Conservation (phyloP, 2,113 vertebrate species). For the Canis aureus region DNA sequence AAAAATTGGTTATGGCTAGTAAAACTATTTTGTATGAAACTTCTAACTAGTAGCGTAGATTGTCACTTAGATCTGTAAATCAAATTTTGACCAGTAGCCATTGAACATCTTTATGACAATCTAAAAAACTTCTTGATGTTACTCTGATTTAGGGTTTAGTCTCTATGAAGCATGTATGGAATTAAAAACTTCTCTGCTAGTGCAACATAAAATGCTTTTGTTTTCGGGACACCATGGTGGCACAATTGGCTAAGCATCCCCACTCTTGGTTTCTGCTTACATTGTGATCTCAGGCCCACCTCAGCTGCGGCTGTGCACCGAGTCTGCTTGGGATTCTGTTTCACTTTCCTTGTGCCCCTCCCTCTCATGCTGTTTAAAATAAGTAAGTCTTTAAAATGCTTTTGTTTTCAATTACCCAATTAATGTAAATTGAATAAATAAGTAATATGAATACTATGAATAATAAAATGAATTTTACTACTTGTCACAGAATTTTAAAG, state of each 20-base stretch:
- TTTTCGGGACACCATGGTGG: background rate
- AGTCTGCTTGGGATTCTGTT: background rate
- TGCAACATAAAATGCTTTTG: constrained; percentile 44
- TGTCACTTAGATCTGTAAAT: constrained; percentile 38
- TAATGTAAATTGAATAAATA: constrained; percentile 56
- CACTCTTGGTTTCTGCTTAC: background rate
- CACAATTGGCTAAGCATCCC: background rate
- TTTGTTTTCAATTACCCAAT: constrained; percentile 67
- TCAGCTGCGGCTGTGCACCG: background rate
- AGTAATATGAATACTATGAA: background rate
- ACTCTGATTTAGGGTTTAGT: constrained; percentile 43
- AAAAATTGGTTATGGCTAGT: constrained; percentile 21
- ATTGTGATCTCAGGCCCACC: background rate
- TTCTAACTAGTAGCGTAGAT: background rate
- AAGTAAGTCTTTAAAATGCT: constrained; percentile 2
- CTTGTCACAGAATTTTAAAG: constrained; percentile 74
- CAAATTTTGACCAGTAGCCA: background rate
- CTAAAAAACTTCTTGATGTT: background rate
- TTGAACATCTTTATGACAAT: constrained; percentile 58
- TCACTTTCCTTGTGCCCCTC: background rate
- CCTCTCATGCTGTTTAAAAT: background rate
- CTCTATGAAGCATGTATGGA: constrained; percentile 33
- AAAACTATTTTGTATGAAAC: constrained; percentile 40
- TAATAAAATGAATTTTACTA: background rate
- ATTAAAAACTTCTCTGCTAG: background rate